Conservation (phyloP, 2,797 vertebrate species). For the Gambelia wislizenii region DNA sequence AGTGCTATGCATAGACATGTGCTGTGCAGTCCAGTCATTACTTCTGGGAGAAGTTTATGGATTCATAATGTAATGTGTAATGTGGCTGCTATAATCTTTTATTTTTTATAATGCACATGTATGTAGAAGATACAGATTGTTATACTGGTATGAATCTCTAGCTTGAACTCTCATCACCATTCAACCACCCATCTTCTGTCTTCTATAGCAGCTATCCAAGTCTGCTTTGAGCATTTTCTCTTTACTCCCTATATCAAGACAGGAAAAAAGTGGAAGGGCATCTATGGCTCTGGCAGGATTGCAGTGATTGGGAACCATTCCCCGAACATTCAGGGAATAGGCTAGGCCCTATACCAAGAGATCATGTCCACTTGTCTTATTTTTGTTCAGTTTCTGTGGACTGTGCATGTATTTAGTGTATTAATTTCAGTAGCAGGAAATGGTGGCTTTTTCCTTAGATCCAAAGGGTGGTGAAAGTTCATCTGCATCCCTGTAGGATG, state of each 20-base stretch:
- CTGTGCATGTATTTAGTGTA: conserved; percentile 27
- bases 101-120: neutral
- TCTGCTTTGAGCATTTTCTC: too few relatives aligned
- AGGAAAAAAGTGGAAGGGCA: too few relatives aligned
- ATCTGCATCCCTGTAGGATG: too few relatives aligned
- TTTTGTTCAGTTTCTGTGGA: conserved; percentile 41
- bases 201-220: too few relatives aligned
- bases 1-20: neutral
- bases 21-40: neutral
- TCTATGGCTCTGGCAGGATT: too few relatives aligned
- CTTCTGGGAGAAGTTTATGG: neutral
- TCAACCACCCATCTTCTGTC: too few relatives aligned
- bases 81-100: neutral
- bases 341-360: conserved; percentile 14
- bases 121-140: too few relatives aligned
- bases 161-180: too few relatives aligned
- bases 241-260: too few relatives aligned
- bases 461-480: conserved; percentile 28
- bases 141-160: too few relatives aligned
- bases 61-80: neutral
- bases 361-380: conserved; percentile 44
- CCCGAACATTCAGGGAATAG: neutral
- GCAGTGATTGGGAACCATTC: conserved; percentile 1
- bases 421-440: conserved; percentile 48
- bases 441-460: conserved; percentile 20